Evolutionary conservation across 2,797 vertebrate species (phyloP).

Genomic region (Hemibagrus guttatus): DNA sequence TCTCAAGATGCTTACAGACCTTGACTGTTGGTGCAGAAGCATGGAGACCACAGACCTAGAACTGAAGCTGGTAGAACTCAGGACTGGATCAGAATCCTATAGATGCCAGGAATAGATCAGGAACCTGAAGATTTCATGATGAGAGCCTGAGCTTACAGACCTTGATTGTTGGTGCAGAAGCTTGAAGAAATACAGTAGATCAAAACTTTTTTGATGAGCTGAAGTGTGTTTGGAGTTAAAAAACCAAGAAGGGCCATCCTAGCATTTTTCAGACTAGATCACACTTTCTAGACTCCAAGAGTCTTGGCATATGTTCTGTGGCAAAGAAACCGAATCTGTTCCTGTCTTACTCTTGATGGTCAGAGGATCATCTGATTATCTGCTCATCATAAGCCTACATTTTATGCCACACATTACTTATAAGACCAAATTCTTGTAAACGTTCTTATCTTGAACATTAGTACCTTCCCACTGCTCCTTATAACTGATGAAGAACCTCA

Average conservation of each 20-base stretch:
- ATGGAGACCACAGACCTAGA: neutral
- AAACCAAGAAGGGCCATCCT: neutral
- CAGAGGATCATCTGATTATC: neutral
- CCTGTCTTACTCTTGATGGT: neutral
- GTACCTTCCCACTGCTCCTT: neutral
- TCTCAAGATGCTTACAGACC: neutral
- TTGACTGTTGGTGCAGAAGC: neutral
- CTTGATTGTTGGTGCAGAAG: neutral
- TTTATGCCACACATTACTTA: neutral
- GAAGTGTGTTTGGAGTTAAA: neutral
- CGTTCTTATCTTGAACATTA: neutral
- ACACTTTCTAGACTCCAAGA: neutral
- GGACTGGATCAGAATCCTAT: neutral
- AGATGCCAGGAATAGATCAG: neutral
- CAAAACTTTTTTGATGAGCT: neutral
- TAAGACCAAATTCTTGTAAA: neutral
- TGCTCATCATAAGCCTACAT: neutral
- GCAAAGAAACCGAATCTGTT: neutral
- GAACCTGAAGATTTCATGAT: neutral
- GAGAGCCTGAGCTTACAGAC: neutral
- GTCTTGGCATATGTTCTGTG: neutral
- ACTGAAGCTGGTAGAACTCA: neutral
- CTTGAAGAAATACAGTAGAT: neutral
- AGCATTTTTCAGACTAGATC: neutral
- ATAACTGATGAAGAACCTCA: conserved; percentile 8